These are phyloP conservation scores for Delichon dasypus DNA, from an alignment of 2,797 vertebrate genomes.

Conservation along the genomic window DNA sequence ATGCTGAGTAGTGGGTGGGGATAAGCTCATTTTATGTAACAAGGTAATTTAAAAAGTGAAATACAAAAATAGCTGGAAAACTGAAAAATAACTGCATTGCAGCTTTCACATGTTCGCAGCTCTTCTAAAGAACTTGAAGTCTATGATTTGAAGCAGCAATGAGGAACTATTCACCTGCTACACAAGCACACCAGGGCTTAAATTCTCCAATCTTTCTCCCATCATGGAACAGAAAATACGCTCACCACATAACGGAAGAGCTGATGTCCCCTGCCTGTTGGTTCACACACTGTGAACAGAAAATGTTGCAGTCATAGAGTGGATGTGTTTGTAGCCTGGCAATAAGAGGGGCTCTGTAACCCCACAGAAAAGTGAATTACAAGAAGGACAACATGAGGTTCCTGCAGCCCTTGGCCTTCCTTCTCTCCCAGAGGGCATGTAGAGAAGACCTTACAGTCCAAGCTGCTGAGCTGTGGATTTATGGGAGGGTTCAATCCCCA, in stretches of 20 bases:
- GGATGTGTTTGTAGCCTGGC: background rate
- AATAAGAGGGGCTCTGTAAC: background rate
- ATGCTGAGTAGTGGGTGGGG: background rate
- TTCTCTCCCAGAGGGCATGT: background rate
- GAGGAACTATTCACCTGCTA: constrained; percentile 12
- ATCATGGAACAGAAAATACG: background rate
- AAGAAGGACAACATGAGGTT: background rate
- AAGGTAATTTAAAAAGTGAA: constrained; percentile 13
- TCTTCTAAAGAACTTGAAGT: background rate
- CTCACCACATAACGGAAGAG: background rate
- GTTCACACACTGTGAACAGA: background rate
- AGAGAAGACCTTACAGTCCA: background rate
- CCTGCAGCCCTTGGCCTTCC: background rate
- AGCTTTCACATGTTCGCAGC: constrained; percentile 20
- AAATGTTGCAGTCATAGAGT: background rate
- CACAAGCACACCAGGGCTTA: background rate
- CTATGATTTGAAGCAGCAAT: background rate
- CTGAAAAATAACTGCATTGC: constrained; percentile 44
- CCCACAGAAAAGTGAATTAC: accelerated
- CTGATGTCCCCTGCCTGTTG: background rate
- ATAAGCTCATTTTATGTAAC: constrained; percentile 31
- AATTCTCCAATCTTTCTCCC: background rate
- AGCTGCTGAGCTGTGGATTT: background rate
- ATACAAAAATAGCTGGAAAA: constrained; percentile 10
- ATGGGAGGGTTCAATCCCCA: background rate